Evolutionary conservation across 2,113 vertebrate species (phyloP), one percentile per base, ranked within the genome.

Genomic region (Arizona elegans): DNA sequence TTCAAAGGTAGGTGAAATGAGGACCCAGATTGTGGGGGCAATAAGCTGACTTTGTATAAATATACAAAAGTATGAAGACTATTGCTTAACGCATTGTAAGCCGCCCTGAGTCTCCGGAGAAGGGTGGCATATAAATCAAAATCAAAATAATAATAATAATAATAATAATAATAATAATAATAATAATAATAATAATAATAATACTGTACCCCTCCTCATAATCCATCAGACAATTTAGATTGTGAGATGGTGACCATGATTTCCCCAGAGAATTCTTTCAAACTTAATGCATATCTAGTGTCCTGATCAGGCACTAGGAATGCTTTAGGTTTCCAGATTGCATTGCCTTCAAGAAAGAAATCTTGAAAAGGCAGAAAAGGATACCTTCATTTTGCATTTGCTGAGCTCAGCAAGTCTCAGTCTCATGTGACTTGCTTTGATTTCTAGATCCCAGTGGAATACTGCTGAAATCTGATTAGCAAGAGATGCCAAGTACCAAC

Each of bases 401-500:
- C 54, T 81, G 62, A 95, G 93, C 54, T 94, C 91, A 88, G n/a
- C n/a, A n/a, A n/a, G n/a, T n/a, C n/a, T n/a, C n/a, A n/a, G n/a
- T n/a, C n/a, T n/a, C 91, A 94, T 7, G 90, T 75, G 88, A 33
- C 91, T 94, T 81, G 24, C 38, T 50, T 93, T 93, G 91, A 52
- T 87, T 94, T 55, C 17, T 87, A 94, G 54, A 91, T 87, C 58
- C 88, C 94, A 93, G 91, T 19, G 0, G 0, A 94, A 38, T 87
- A 19, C 54, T 85, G 93, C 93, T 95, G 89, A 96, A 91, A 91
- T 92, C 89, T 95, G 88, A 8, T 90, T 94, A 90, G 19, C 0
- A 0, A 90, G 90, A 47, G n/a, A 95, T 87, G 92, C 89, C 81
- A 93, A 87, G 53, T 96, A 56, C 89, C 95, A 96, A 96, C 95